Conservation (phyloP, 2,797 vertebrate genomes). For the Tadarida brasiliensis region DNA sequence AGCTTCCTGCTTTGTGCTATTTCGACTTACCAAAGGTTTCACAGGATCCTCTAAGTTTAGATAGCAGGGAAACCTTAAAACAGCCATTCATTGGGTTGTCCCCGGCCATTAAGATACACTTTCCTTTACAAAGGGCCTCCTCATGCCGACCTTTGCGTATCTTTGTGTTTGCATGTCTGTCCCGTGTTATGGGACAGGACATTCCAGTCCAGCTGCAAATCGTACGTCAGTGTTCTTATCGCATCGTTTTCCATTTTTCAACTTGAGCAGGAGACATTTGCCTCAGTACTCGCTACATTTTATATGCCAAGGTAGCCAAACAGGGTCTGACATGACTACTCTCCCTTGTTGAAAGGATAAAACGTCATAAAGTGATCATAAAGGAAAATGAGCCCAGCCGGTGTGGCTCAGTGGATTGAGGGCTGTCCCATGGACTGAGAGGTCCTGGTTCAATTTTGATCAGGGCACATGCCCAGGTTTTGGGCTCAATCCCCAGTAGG, state of each 20-base stretch:
- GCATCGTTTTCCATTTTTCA: background rate
- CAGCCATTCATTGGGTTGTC: background rate
- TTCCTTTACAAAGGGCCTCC: background rate
- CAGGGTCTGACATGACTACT: background rate
- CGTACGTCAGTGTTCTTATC: background rate
- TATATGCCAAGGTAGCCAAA: constrained; percentile 63
- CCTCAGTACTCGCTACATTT: constrained; percentile 13
- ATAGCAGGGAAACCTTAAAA: background rate
- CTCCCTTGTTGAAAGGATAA: background rate
- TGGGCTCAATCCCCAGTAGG: too few relatives aligned
- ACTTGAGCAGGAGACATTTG: background rate
- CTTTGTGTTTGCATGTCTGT: background rate
- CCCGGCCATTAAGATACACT: background rate
- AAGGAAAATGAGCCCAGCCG: constrained; percentile 20
- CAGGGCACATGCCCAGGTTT: too few relatives aligned
- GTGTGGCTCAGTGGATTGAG: too few relatives aligned
- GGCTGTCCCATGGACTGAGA: too few relatives aligned
- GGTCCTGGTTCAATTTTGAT: too few relatives aligned
- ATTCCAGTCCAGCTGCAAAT: background rate
- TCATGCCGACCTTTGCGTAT: background rate
- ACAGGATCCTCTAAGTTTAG: background rate
- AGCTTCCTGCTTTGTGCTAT: background rate
- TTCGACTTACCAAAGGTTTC: background rate
- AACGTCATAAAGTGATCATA: background rate
- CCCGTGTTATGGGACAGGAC: background rate